Percentiles rank a stretch among this genome's conserved stretches.
Conservation (phyloP, 2,888 invertebrate species). For the Ophioninae sp. region DNA sequence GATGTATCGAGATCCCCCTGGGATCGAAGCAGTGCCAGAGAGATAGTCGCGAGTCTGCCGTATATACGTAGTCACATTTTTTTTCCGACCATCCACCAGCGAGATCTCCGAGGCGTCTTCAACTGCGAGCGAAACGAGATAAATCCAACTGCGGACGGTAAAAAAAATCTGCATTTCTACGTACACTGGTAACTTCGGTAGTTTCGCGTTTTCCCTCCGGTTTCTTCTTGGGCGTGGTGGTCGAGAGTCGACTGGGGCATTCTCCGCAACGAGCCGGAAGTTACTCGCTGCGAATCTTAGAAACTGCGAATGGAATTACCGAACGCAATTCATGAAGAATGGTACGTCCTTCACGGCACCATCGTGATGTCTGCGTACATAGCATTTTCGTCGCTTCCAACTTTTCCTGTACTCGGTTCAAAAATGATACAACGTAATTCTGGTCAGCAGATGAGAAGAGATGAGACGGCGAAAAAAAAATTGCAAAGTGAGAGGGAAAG, state of each 20-base stretch:
- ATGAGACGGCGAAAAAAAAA: neutral
- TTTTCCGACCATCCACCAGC: neutral
- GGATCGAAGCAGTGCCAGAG: slow-evolving; percentile 9
- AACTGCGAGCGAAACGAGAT: slow-evolving; percentile 12
- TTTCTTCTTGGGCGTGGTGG: neutral
- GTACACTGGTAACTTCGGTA: neutral
- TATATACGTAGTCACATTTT: neutral
- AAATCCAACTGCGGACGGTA: neutral
- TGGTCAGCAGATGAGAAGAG: neutral
- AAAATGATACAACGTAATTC: neutral
- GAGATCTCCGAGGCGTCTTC: slow-evolving; percentile 10
- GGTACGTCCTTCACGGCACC: neutral
- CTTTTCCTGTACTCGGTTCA: neutral
- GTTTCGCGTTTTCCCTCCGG: neutral
- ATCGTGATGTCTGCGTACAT: neutral
- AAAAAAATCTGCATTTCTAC: neutral
- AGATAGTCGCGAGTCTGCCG: neutral
- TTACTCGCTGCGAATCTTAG: neutral
- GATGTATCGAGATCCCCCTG: slow-evolving; percentile 26
- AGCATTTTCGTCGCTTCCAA: neutral
- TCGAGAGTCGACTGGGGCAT: neutral
- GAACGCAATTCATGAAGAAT: neutral
- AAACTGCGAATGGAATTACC: neutral
- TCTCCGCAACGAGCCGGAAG: neutral
- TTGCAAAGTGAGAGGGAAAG: neutral